These are phyloP conservation scores for Aphaenogaster rudis DNA, from an alignment of 1,140 invertebrate species.

Conservation along the genomic window DNA sequence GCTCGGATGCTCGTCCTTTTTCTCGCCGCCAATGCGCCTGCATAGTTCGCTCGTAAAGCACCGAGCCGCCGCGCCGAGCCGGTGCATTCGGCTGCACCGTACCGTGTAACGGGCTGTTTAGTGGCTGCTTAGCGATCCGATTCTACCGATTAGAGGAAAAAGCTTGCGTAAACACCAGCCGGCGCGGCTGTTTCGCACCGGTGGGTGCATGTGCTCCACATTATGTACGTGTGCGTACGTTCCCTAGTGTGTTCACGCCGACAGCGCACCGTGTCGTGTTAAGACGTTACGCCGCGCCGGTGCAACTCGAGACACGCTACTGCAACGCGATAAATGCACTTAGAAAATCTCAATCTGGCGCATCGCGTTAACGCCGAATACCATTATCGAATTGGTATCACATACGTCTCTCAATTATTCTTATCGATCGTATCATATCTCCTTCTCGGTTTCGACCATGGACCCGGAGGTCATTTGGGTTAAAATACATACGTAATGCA, in stretches of 20 bases:
- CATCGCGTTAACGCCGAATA: slow-evolving; percentile 21
- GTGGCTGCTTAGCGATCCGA: slow-evolving; percentile 79
- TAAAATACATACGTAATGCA: slow-evolving; percentile 1
- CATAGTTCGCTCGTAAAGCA: slow-evolving; percentile 59
- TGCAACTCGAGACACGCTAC: neutral
- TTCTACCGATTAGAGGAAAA: slow-evolving; percentile 81
- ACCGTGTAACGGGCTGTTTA: slow-evolving; percentile 79
- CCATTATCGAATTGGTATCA: slow-evolving; percentile 1
- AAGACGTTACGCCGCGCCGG: neutral
- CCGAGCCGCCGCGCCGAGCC: slow-evolving; percentile 40
- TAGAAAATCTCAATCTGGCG: slow-evolving; percentile 11
- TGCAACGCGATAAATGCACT: neutral
- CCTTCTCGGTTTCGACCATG: neutral
- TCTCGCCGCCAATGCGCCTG: slow-evolving; percentile 2
- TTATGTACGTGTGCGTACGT: slow-evolving; percentile 59
- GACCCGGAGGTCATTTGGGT: neutral
- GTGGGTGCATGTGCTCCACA: slow-evolving; percentile 69
- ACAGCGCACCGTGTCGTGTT: slow-evolving; percentile 16
- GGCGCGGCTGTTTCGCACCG: slow-evolving; percentile 76
- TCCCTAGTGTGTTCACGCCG: slow-evolving; percentile 13
- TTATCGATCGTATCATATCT: neutral
- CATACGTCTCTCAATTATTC: neutral
- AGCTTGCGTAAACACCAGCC: slow-evolving; percentile 77
- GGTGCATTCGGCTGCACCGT: slow-evolving; percentile 71
- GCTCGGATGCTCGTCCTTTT: neutral